Conservation (phyloP, 2,113 vertebrate genomes). For the Corydoras maculifer region DNA sequence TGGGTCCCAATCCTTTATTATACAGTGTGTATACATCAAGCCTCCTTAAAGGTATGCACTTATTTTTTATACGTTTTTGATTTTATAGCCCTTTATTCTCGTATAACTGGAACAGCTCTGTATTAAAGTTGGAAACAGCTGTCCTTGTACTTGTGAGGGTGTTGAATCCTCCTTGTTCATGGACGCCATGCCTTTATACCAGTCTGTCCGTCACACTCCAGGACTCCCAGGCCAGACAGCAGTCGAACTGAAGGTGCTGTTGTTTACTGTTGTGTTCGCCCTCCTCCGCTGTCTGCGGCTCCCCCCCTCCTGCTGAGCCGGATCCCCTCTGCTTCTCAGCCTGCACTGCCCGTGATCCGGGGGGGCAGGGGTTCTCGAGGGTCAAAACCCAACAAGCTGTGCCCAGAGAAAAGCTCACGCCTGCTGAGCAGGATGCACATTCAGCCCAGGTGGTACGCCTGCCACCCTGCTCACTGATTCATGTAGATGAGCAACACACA, state of each 20-base stretch:
- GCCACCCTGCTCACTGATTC: conserved; percentile 53
- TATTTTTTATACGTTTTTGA: neutral
- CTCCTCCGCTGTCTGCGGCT: conserved; percentile 46
- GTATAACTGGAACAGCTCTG: neutral
- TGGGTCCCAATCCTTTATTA: too few species aligned
- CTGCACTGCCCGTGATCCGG: conserved; percentile 45
- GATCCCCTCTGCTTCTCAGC: conserved; percentile 47
- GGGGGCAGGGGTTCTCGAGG: conserved; percentile 24
- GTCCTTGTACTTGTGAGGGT: conserved; percentile 31
- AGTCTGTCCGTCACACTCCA: conserved; percentile 53
- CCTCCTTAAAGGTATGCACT: too few species aligned
- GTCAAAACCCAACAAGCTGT: conserved; percentile 69
- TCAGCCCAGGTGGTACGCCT: conserved; percentile 57
- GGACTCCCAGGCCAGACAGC: conserved; percentile 56
- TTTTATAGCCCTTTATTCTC: neutral
- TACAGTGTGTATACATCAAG: too few species aligned
- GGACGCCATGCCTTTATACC: conserved; percentile 47
- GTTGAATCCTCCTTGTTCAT: conserved; percentile 45
- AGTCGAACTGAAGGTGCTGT: conserved; percentile 61
- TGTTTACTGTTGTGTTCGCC: conserved; percentile 56
- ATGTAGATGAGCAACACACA: conserved; percentile 31
- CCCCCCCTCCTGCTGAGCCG: conserved; percentile 45
- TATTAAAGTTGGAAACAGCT: conserved; percentile 21
- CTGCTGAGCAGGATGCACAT: conserved; percentile 33
- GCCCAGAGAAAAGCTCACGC: conserved; percentile 43